Evolutionary conservation across 2,113 vertebrate genomes (phyloP), one percentile per base, ranked within the genome.

Genomic region (Elanus axillaris): DNA sequence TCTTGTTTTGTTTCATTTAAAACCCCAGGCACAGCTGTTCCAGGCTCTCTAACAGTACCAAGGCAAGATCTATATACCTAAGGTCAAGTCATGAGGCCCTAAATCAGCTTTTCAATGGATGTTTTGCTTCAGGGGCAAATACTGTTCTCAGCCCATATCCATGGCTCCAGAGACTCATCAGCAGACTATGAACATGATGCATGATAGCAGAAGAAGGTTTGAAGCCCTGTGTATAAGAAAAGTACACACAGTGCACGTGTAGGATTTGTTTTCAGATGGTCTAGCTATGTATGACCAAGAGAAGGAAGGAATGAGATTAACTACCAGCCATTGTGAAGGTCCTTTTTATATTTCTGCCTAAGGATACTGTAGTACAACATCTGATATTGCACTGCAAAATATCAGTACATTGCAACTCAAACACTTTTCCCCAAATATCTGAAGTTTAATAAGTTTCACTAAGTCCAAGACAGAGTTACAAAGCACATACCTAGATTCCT

Each of bases 381-480:
- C 77, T 72, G 60, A 72, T 59, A 62, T 14, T 67, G 47, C 69
- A 29, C 66, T 60, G 66, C 20, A 59, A 42, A 50, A n/a, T 38
- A 62, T 13, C 60, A 59, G 29, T 6, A 25, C 16, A 0, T 2
- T 7, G 29, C 0, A 1, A 47, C 66, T 15, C 29, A 73, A 78
- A 74, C 14, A 23, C 50, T 75, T 68, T 31, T 2, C 32, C 62
- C 38, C 48, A 36, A 86, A 66, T 66, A 86, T 2, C 43, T 11
- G 3, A 38, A 52, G 80, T 88, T 72, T 88, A 91, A 83, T 75
- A 88, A 83, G 40, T 83, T 59, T 32, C 62, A 34, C 34, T 8
- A 40, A 67, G 67, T 40, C 11, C 6, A 42, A 58, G 64, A 43
- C 26, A 47, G 86, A 92, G 67, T 79, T 72, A 75, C 43, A 91